Conservation (phyloP, 2,797 vertebrate species). For the Poeciliopsis gracilis region DNA sequence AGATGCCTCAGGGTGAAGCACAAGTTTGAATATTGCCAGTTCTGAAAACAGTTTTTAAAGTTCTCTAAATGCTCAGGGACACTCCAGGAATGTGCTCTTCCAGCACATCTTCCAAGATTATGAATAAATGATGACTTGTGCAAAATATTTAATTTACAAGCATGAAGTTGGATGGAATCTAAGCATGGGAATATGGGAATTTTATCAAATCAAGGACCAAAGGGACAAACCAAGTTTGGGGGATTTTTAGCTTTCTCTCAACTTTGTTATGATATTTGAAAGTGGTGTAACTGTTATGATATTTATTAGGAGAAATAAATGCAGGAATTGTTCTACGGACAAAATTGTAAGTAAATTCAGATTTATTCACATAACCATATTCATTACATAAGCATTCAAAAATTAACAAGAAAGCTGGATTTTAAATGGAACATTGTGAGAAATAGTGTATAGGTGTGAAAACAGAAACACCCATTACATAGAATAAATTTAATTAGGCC, state of each 20-base stretch:
- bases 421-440: not conserved
- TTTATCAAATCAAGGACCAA: not conserved
- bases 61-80: slow-evolving; percentile 34
- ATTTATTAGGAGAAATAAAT: not conserved
- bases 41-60: slow-evolving; percentile 51
- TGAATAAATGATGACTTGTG: slow-evolving; percentile 68
- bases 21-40: slow-evolving; percentile 14
- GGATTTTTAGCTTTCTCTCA: not conserved
- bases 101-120: slow-evolving; percentile 22
- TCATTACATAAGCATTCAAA: not conserved
- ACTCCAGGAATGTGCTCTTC: slow-evolving; percentile 52
- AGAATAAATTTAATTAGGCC: not conserved
- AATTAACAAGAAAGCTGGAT: not conserved
- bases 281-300: not conserved
- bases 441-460: not conserved
- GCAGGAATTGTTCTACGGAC: not conserved
- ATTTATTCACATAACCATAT: not conserved
- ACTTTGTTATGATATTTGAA: not conserved
- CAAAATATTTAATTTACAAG: slow-evolving; percentile 42
- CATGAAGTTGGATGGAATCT: slow-evolving; percentile 22
- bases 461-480: not conserved
- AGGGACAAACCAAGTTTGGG: not conserved
- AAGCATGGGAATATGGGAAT: slow-evolving; percentile 7
- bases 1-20: slow-evolving; percentile 6
- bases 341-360: not conserved